Base-by-base conservation (phyloP, 2,797 vertebrate genomes). In the Myotis vivesi region DNA sequence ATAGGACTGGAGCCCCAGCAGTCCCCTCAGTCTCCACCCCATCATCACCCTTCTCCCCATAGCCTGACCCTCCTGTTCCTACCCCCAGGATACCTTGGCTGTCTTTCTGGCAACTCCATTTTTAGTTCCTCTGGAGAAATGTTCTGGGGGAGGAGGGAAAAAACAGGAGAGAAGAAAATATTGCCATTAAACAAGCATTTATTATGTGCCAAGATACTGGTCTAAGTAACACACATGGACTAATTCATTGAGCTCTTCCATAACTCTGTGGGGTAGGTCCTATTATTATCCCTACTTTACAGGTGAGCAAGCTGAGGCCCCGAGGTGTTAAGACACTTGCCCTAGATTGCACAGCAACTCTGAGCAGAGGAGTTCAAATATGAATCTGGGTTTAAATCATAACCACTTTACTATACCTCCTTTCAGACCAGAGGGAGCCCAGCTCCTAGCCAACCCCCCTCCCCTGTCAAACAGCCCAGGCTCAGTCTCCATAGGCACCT, bases 111-210 rank as follows among this genome's bases (percentile, higher is more conserved):
- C 91, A 99, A 98, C 95, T 99, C 98, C 8, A 97, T 97, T 96
- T 98, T 99, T 85, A 99, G 92, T 36, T 99, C 98, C 33, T 99
- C 99, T 66, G 99, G 96, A 68, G 99, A 99, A 94, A 99, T 98
- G 92, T 99, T 98, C 99, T 99, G 82, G 72, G 97, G 11, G 23
- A 28, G 7, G 1, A 20, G 4, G 20, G 59, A 17, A 3, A 28
- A 36, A 57, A 11, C 49, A 28, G 17, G 57, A 69, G 12, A 64
- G 19, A 94, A 73, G 46, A 38, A 75, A 55, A 81, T 28, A 82
- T 19, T 25, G 10, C 57, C 76, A 64, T 86, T 90, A 59, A 89
- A 9, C 5, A 25, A 51, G 71, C 64, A n/a, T 17, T 49, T 84
- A 38, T 20, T 71, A 25, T 62, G 38, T n/a, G 36, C 55, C 17